These are phyloP conservation scores for Temnothorax nylanderi DNA, from an alignment of 1,140 invertebrate genomes.

Conservation along the genomic window DNA sequence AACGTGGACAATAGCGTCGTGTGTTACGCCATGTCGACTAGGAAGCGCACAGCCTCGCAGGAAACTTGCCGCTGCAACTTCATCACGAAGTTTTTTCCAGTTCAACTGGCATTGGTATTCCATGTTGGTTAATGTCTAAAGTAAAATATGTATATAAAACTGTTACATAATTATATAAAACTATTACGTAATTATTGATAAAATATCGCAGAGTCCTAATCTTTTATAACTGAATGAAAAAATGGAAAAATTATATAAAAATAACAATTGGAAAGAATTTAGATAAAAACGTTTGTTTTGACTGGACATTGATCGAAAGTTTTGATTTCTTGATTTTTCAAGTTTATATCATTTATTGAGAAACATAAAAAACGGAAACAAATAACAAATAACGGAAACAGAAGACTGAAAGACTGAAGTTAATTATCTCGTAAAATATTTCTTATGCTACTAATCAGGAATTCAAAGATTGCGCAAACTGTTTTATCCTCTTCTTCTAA, in stretches of 20 bases:
- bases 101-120: background rate
- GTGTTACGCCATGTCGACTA: background rate
- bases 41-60: background rate
- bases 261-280: too few species aligned
- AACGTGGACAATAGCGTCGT: constrained; percentile 15
- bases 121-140: background rate
- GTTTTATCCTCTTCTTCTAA: constrained; percentile 6
- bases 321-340: background rate
- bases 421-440: background rate
- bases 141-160: background rate
- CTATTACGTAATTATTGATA: background rate
- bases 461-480: background rate
- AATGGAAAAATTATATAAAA: too few species aligned
- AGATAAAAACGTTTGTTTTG: too few species aligned
- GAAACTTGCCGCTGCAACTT: background rate
- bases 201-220: background rate
- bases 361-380: too few species aligned
- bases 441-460: background rate
- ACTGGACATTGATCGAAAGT: background rate
- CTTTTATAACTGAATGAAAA: background rate
- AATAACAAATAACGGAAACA: too few species aligned
- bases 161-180: background rate
- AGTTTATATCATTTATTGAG: background rate
- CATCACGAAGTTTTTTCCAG: background rate
- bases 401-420: too few species aligned